Base-by-base conservation (phyloP, 2,888 invertebrate species). In the Eupithecia pulchellata region DNA sequence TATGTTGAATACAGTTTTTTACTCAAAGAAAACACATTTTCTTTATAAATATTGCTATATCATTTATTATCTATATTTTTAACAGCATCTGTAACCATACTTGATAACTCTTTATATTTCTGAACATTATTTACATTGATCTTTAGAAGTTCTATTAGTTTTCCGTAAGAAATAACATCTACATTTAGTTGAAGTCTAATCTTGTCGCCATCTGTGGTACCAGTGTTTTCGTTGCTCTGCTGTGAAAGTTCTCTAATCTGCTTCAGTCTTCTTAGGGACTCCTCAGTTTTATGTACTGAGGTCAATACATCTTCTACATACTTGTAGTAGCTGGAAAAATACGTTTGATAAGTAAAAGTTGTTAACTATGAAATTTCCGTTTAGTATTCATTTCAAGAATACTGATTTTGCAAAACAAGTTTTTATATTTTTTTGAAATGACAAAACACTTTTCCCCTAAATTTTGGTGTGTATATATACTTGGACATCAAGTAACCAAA, bases 251-350 rank as follows among this genome's bases (percentile, higher is more conserved):
- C 97, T 75, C 97, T 95, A 27, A 97, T 96, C 89, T 97, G 97
- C 90, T 98, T 99, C 85, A 99, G 94, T 80, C 98, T 96, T 84
- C 98, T 96, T 77, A 99, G 91, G 69, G 99, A 99, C 86, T 99
- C 99, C 87, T 99, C 99, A 79, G 99, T 99, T 92, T 97, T 98
- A 87, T 98, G 97, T 13, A 99, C 99, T 1, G 99, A 98, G 61
- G 97, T 97, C 75, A 99, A 92, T 2, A 99, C 98, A 89, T 99
- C 98, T 81, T 96, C 95, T 20, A 98, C 98, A 73, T 97, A 95
- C 79, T 94, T 95, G 83, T 95, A 95, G 89, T 97, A 97, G 81
- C 95, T 96, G 84, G 39, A 82, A n/a, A 68, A 66, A 30, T 17
- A 60, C 52, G 1, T 47, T 25, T 25, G 13, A 25, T 20, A 13